Base-by-base conservation (phyloP, 2,797 vertebrate genomes). In the Scomberomorus guttatus region DNA sequence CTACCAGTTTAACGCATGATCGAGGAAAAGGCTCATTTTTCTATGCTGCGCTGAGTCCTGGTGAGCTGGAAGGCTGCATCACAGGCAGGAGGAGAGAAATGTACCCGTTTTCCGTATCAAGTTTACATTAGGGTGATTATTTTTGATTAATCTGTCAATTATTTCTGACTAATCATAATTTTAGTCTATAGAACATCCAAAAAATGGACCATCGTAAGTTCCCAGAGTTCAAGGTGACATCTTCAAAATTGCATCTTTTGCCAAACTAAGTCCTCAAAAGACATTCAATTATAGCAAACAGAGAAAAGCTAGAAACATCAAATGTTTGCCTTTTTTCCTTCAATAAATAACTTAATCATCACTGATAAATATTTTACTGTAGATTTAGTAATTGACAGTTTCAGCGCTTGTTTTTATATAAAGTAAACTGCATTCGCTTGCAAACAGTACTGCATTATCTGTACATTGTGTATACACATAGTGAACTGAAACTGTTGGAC, bases 1-100 rank as follows among this genome's bases (percentile, higher is more conserved):
- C 89, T 90, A 88, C 86, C 81, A 74, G 91, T 94, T 95, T 94
- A 91, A 92, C 89, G 94, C 93, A 91, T 94, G 93, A 93, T 90
- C 86, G 93, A 83, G 89, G 80, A 90, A 91, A 93, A 92, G 83
- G 71, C 82, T 81, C 58, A 4, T 85, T 79, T 82, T 81, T 67
- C 60, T 83, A 72, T 79, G 72, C 65, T 5, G 37, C 18, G 17
- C 65, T 46, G 77, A 80, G 81, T 68, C 66, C 73, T 63, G 72
- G 60, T 76, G 51, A 83, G 71, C 58, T 70, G 54, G 22, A 14
- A 24, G 24, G 22, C 52, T 22, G 22, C 22, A 24, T 54, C 22
- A n/a, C 14, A 32, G 56, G 44, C 44, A 18, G 44, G 42, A 44
- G 42, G 42, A 44, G 44, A 18, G 17, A 18, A 7, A 48, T 17